Conservation (phyloP, 2,888 invertebrate species). For the Tuta absoluta region DNA sequence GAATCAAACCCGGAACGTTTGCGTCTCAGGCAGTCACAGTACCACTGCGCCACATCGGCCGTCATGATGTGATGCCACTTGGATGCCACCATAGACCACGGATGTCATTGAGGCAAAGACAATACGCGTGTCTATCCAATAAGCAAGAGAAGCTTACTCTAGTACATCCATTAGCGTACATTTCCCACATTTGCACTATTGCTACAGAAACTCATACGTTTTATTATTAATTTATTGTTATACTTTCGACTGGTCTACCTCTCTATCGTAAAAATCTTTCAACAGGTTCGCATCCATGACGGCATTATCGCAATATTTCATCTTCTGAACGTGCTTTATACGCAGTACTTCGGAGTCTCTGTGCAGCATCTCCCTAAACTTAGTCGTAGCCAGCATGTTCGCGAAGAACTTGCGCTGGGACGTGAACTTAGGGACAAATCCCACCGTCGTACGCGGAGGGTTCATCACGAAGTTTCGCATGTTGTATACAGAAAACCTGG, state of each 20-base stretch:
- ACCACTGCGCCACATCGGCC: no score
- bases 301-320: constrained; percentile 59
- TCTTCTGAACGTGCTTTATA: constrained; percentile 48
- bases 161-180: no score
- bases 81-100: no score
- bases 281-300: constrained; percentile 52
- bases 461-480: constrained; percentile 56
- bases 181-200: no score
- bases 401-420: constrained; percentile 68
- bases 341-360: constrained; percentile 51
- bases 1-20: no score
- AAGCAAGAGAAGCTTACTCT: no score
- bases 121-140: no score
- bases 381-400: constrained; percentile 56
- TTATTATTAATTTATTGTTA: constrained; percentile 28
- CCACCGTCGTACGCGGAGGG: constrained; percentile 66
- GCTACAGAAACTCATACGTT: background rate
- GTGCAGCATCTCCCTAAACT: constrained; percentile 59
- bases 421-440: constrained; percentile 59
- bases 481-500: constrained; percentile 59
- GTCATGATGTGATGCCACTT: no score
- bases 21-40: no score
- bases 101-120: no score
- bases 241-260: constrained; percentile 54
- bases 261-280: constrained; percentile 57